Conservation (phyloP, 2,888 invertebrate genomes). For the Drosophila rellima region DNA sequence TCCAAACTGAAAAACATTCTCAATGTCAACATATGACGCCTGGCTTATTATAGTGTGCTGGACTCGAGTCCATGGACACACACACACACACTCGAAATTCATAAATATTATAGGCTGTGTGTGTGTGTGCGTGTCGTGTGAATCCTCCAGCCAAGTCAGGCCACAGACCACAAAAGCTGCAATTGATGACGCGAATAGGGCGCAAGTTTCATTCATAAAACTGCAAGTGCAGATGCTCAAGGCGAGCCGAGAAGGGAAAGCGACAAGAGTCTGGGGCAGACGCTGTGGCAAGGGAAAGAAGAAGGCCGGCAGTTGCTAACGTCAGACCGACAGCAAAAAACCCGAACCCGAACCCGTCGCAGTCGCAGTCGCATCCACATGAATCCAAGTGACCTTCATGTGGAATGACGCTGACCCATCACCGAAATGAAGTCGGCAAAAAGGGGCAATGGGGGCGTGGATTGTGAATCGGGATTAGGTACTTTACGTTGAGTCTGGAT, state of each 20-base stretch:
- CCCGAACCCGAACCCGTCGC: neutral
- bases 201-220: constrained; percentile 75
- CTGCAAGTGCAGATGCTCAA: constrained; percentile 58
- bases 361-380: constrained; percentile 1
- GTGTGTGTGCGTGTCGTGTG: neutral
- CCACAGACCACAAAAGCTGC: constrained; percentile 13
- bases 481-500: constrained; percentile 4
- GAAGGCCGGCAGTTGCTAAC: constrained; percentile 21
- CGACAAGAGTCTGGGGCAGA: neutral
- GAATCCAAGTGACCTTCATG: constrained; percentile 19
- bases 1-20: neutral
- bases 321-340: constrained; percentile 18
- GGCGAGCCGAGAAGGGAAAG: constrained; percentile 32
- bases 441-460: neutral
- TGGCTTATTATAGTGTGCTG: constrained; percentile 22
- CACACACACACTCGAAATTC: constrained; percentile 2
- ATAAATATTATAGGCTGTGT: neutral
- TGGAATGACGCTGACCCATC: constrained; percentile 20
- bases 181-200: constrained; percentile 64
- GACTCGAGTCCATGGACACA: constrained; percentile 26
- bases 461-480: neutral
- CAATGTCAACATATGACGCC: constrained; percentile 32
- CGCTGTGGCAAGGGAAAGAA: neutral
- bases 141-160: neutral
- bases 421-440: neutral